phyloP scores from a whole-genome alignment of 2,113 vertebrate genomes.

The Rhinopomastus cyanomelas region DNA sequence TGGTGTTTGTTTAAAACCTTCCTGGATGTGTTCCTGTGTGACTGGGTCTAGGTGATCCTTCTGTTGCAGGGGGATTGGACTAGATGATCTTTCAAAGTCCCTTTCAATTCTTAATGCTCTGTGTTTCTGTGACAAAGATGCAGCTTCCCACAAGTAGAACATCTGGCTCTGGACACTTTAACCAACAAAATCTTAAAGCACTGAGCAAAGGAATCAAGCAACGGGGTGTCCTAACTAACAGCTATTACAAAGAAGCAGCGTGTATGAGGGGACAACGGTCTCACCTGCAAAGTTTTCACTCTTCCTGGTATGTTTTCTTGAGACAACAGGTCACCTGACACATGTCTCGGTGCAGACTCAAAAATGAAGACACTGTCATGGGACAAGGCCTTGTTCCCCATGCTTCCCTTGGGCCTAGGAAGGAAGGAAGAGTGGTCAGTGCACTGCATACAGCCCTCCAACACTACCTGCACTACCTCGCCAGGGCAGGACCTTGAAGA shows the following conservation, averaged over 20 bases:
- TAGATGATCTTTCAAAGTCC: no score
- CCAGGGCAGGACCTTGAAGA: neutral
- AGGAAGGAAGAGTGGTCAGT: neutral
- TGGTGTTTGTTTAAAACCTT: no score
- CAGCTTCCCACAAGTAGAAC: neutral
- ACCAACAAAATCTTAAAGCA: neutral
- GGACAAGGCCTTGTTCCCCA: slow-evolving; percentile 86
- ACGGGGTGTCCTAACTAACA: neutral
- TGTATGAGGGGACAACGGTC: neutral
- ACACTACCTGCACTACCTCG: neutral
- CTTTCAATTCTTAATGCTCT: no score
- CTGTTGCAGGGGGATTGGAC: no score
- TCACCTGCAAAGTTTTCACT: slow-evolving; percentile 88
- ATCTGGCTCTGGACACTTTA: neutral
- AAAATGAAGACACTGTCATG: slow-evolving; percentile 89
- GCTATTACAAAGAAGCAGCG: neutral
- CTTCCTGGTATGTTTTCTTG: slow-evolving; percentile 84
- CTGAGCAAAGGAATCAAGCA: neutral
- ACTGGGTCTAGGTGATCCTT: no score
- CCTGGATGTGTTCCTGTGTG: no score
- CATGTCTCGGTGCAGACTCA: slow-evolving; percentile 72
- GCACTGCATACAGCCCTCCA: neutral
- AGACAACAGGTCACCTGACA: slow-evolving; percentile 65
- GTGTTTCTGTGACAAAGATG: no score
- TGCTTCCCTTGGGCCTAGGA: slow-evolving; percentile 79